Evolutionary conservation across 2,888 invertebrate species (phyloP).

Genomic region (Pardosa pseudoannulata): DNA sequence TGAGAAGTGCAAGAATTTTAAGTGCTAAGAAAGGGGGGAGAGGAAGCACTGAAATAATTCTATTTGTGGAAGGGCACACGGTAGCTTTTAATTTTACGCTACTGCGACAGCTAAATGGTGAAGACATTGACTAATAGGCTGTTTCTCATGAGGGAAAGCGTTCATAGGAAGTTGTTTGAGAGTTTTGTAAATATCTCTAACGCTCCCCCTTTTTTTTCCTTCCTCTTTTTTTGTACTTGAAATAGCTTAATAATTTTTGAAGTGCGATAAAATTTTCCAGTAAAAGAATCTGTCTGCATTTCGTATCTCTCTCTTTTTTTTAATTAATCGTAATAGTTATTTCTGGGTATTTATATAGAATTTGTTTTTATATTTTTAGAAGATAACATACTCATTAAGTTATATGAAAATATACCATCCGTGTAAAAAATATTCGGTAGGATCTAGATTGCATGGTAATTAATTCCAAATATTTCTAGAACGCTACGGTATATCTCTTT

Average conservation of each 20-base stretch:
- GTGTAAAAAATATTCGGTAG: no score
- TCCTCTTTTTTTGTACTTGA: neutral
- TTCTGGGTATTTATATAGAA: no score
- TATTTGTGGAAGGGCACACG: slow-evolving; percentile 32
- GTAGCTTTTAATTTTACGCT: slow-evolving; percentile 65
- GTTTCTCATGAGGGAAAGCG: neutral
- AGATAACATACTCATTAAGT: no score
- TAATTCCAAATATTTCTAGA: no score
- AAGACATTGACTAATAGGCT: slow-evolving; percentile 53
- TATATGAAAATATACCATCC: no score
- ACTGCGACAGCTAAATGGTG: slow-evolving; percentile 29
- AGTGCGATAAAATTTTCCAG: slow-evolving; percentile 7
- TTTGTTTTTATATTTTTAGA: no score
- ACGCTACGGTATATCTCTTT: no score
- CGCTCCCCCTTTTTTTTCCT: no score
- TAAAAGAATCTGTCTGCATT: no score
- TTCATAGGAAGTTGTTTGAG: neutral
- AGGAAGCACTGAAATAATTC: slow-evolving; percentile 9
- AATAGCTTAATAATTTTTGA: neutral
- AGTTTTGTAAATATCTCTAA: neutral
- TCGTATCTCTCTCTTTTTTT: no score
- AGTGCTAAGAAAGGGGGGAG: neutral
- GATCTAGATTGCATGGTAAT: no score
- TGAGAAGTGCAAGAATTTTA: neutral
- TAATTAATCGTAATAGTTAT: no score